phyloP scores from a whole-genome alignment of 1,140 invertebrate species.

The Leptinotarsa texana region DNA sequence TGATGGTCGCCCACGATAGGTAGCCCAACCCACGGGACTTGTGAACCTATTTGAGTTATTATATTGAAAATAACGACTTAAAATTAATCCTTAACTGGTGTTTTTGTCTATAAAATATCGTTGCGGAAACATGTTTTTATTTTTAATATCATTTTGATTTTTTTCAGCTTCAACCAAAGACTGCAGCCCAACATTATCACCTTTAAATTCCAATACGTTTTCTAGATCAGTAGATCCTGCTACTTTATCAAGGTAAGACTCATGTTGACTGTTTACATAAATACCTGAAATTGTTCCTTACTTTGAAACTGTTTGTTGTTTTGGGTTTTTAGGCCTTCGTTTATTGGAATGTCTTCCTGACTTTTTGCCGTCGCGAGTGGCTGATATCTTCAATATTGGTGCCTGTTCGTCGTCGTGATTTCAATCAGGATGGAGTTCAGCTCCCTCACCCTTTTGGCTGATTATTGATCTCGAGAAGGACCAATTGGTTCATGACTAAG shows the following conservation, averaged over 20 bases:
- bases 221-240: slow-evolving; percentile 75
- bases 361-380: too few relatives aligned
- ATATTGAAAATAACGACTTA: too few relatives aligned
- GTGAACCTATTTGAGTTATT: too few relatives aligned
- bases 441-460: too few relatives aligned
- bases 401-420: too few relatives aligned
- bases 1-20: too few relatives aligned
- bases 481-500: too few relatives aligned
- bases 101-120: not conserved
- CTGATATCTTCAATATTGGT: too few relatives aligned
- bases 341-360: not conserved
- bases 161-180: slow-evolving; percentile 72
- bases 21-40: too few relatives aligned
- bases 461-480: too few relatives aligned
- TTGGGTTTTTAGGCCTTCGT: not conserved
- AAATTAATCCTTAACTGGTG: too few relatives aligned
- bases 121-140: not conserved
- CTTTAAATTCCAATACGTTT: slow-evolving; percentile 75
- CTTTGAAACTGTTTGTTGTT: not conserved
- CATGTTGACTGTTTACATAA: not conserved
- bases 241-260: slow-evolving; percentile 66
- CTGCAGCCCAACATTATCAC: slow-evolving; percentile 79
- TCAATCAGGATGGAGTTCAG: too few relatives aligned
- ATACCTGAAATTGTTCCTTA: not conserved
- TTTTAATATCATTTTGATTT: not conserved